A percentile compares a stretch with the other conserved stretches of the same genome.
phyloP scores from a whole-genome alignment of 2,888 invertebrate genomes.

The Ypsolopha sequella region DNA sequence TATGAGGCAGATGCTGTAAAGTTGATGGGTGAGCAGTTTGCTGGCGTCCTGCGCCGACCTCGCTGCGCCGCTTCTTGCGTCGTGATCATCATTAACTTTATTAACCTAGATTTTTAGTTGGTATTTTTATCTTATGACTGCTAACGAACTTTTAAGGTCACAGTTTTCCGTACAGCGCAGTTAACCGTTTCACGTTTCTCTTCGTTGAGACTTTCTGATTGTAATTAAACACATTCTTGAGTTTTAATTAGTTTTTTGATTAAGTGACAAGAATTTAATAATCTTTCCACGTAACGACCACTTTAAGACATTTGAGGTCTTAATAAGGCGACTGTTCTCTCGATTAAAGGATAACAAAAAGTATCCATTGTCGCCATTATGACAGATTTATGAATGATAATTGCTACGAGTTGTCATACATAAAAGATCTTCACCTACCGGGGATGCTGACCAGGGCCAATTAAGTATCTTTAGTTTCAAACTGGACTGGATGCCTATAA shows the following conservation, averaged over 20 bases:
- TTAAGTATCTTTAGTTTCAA: no score
- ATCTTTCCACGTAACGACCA: no score
- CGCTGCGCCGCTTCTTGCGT: slow-evolving; percentile 4
- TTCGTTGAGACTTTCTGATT: neutral
- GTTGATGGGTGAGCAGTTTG: slow-evolving; percentile 38
- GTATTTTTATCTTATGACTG: slow-evolving; percentile 1
- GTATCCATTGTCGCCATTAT: no score
- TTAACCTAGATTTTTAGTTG: slow-evolving; percentile 4
- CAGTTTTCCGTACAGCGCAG: neutral
- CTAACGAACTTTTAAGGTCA: neutral
- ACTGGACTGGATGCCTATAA: no score
- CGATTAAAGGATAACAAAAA: no score
- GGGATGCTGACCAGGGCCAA: no score
- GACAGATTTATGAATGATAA: no score
- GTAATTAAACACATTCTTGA: neutral
- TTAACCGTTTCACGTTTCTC: neutral
- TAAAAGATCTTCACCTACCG: no score
- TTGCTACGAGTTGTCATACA: no score
- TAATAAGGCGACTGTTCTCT: no score
- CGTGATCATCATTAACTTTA: slow-evolving; percentile 6
- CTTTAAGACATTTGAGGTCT: no score
- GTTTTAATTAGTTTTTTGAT: neutral
- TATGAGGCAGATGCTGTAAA: slow-evolving; percentile 56
- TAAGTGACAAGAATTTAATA: no score
- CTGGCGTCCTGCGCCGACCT: slow-evolving; percentile 20